A percentile compares a stretch with the other conserved stretches of the same genome.
phyloP scores from a whole-genome alignment of 2,888 invertebrate species.

The Temnothorax unifasciatus region DNA sequence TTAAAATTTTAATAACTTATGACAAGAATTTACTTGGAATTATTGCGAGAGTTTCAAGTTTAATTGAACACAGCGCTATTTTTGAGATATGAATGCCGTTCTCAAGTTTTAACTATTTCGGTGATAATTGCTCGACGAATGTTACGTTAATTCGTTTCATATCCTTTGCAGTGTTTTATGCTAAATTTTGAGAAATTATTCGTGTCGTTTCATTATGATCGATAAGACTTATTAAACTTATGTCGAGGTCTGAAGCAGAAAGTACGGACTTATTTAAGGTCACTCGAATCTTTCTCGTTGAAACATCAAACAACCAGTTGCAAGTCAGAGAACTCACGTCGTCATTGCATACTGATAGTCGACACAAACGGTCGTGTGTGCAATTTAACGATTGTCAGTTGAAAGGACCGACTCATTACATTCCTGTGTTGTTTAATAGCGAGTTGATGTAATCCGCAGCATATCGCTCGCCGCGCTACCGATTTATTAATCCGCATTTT shows the following conservation, averaged over 20 bases:
- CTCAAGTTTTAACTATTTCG: not conserved
- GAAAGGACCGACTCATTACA: constrained; percentile 39
- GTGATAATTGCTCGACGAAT: no score
- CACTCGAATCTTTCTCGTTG: not conserved
- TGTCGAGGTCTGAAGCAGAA: not conserved
- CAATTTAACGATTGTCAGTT: constrained; percentile 35
- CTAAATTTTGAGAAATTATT: not conserved
- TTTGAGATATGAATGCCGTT: not conserved
- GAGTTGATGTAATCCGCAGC: constrained; percentile 52
- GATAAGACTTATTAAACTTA: not conserved
- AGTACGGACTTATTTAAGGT: not conserved
- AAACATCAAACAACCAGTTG: constrained; percentile 15
- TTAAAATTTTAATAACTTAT: not conserved
- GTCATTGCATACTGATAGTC: constrained; percentile 24
- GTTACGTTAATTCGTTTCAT: not conserved
- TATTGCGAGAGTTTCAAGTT: not conserved
- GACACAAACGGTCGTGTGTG: constrained; percentile 8
- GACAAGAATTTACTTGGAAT: not conserved
- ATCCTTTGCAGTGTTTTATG: not conserved
- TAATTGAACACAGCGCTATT: not conserved
- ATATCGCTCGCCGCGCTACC: constrained; percentile 37
- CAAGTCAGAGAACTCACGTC: constrained; percentile 6
- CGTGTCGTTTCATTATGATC: not conserved
- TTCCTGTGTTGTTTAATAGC: constrained; percentile 47
- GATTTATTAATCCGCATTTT: constrained; percentile 68